Base-by-base conservation (phyloP, 1,140 invertebrate genomes). In the Atta texana region DNA sequence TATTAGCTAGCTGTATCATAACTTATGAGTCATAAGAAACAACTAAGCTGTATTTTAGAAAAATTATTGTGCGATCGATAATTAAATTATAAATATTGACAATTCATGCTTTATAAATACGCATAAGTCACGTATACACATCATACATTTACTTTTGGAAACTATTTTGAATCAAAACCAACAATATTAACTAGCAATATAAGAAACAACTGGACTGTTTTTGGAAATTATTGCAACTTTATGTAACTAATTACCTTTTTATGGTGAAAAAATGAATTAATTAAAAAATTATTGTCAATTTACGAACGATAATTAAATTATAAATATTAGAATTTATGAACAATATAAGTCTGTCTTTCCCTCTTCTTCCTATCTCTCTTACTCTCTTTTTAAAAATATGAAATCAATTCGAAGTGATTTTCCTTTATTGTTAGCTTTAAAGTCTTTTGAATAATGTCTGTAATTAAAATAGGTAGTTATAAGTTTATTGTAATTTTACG, bases 391-490 rank as follows among this genome's bases (percentile, higher is more conserved):
- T 21, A 24, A 1, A 61, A 76, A 63, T 49, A 18, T 77, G 3
- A 66, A 31, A 66, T 78, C 4, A 68, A 16, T 21, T 51, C 4
- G 3, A 53, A 14, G 3, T 18, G 28, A 66, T 34, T 64, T 24
- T 21, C 18, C 5, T 74, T 51, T 51, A 44, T 10, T 44, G 8
- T n/a, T 55, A 74, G 55, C 74, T 74, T 77, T 66, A 51, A n/a
- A 16, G 3, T 34, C n/a, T 59, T 68, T 78, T 51, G 53, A 3
- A 59, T 80, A 86, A 85, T 55, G 21, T 49, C n/a, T 16, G 28
- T 77, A 82, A 89, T 89, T 89, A 80, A 89, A 87, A 82, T 77
- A 39, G n/a, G 34, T 78, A 80, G 80, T 86, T 81, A 86, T 69
- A 72, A 24, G 24, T 34, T 16, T 21, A 89, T 71, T 49, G 51